Base-by-base conservation (phyloP, 2,113 vertebrate genomes). In the Alethe castanea region DNA sequence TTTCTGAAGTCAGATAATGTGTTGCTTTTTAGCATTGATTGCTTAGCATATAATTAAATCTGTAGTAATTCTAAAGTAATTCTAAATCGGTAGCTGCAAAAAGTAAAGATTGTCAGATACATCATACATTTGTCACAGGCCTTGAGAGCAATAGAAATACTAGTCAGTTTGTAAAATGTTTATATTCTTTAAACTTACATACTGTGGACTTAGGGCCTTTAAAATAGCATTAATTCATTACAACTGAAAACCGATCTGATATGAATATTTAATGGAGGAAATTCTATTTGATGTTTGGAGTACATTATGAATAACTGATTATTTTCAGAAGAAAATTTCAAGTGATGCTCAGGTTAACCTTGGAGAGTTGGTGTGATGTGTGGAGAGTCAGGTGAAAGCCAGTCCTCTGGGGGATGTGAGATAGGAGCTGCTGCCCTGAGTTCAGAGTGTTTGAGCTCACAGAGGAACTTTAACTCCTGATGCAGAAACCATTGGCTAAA, bases 251-350 rank as follows among this genome's bases (percentile, higher is more conserved):
- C 5, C 18, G 47, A 54, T 33, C 23, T 52, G 19, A 35, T 35
- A 70, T 10, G 8, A 81, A 59, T 92, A 48, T 84, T 79, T 81
- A 52, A 52, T 76, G 36, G 19, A 64, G 60, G 35, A 81, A 92
- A 71, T 79, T 2, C 23, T 73, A 88, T 69, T 77, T 84, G 50
- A 52, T 80, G 22, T 82, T 93, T 86, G 40, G 54, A 83, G 77
- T 76, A 48, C 52, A 25, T 82, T 91, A 85, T 52, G 59, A 88
- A 50, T 76, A 67, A 44, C 40, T 35, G 45, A 42, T 80, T 61
- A 70, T 88, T 90, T 85, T 85, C 59, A 79, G 19, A 17, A 20
- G 76, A 73, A 91, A 69, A 69, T 90, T 57, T 65, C 50, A 61
- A 82, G 45, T 0, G 1, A n/a, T 81, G 11, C 54, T 72, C 29